Conservation (phyloP, 2,113 vertebrate genomes). For the Hyaena hyaena region DNA sequence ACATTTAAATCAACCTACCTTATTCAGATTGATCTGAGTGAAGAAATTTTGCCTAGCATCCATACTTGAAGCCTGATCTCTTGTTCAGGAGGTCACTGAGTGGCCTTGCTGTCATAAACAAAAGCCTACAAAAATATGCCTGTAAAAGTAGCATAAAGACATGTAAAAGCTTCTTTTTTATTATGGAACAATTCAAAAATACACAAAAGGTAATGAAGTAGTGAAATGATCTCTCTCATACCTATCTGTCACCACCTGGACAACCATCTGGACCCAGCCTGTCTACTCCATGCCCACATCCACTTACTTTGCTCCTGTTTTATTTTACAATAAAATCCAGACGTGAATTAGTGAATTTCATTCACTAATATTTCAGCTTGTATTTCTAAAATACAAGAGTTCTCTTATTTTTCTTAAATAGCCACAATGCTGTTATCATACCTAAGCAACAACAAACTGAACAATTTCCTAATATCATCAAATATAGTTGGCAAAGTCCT, state of each 20-base stretch:
- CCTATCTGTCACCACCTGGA: background rate
- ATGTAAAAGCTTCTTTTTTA: background rate
- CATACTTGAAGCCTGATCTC: slow-evolving; percentile 36
- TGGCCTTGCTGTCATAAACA: slow-evolving; percentile 11
- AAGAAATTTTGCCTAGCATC: background rate
- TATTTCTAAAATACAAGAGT: slow-evolving; percentile 1
- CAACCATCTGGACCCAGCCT: background rate
- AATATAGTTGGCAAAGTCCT: background rate
- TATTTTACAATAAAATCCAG: slow-evolving; percentile 30
- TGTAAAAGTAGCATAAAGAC: slow-evolving; percentile 3
- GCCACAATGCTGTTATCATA: background rate
- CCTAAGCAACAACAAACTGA: background rate
- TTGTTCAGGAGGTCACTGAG: background rate
- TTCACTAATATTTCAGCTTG: background rate
- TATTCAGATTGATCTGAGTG: slow-evolving; percentile 34
- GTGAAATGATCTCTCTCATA: background rate
- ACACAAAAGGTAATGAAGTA: background rate
- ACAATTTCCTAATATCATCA: background rate
- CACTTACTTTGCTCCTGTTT: background rate
- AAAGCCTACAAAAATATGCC: slow-evolving; percentile 14
- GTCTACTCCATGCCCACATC: background rate
- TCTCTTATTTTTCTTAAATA: background rate
- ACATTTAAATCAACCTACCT: background rate
- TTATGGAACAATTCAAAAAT: background rate
- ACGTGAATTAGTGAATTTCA: slow-evolving; percentile 9